Evolutionary conservation across 1,140 invertebrate genomes (phyloP).

Genomic region (Heliothis subflexa): DNA sequence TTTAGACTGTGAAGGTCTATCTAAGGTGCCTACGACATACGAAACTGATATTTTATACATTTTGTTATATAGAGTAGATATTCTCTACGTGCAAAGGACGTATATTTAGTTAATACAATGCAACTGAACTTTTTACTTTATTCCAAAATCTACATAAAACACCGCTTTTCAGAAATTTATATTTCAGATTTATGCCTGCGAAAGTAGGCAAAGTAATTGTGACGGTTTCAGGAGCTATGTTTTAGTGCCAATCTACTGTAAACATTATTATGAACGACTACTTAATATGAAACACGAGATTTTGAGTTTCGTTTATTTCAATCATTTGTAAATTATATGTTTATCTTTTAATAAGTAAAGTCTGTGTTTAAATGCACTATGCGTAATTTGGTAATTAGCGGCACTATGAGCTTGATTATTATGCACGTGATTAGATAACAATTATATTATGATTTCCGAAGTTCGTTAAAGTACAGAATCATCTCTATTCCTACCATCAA

Average conservation of each 20-base stretch:
- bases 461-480: constrained; percentile 18
- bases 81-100: not conserved
- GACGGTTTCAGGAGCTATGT: constrained; percentile 10
- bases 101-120: not conserved
- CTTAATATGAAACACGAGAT: constrained; percentile 44
- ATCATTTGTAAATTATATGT: constrained; percentile 27
- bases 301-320: constrained; percentile 43
- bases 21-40: constrained; percentile 5
- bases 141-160: not conserved
- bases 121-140: not conserved
- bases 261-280: constrained; percentile 24
- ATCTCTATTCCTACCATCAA: not conserved
- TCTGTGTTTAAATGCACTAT: constrained; percentile 1
- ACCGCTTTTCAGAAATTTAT: constrained; percentile 1
- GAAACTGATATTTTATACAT: not conserved
- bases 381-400: constrained; percentile 17
- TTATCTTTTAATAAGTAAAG: constrained; percentile 7
- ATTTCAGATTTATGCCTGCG: not conserved
- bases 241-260: constrained; percentile 30
- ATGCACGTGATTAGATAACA: not conserved
- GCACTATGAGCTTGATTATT: constrained; percentile 4
- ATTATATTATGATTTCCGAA: not conserved
- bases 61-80: not conserved
- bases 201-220: constrained; percentile 3
- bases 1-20: not conserved